Evolutionary conservation across 2,888 invertebrate genomes (phyloP).

Genomic region (Drosophila mercatorum): DNA sequence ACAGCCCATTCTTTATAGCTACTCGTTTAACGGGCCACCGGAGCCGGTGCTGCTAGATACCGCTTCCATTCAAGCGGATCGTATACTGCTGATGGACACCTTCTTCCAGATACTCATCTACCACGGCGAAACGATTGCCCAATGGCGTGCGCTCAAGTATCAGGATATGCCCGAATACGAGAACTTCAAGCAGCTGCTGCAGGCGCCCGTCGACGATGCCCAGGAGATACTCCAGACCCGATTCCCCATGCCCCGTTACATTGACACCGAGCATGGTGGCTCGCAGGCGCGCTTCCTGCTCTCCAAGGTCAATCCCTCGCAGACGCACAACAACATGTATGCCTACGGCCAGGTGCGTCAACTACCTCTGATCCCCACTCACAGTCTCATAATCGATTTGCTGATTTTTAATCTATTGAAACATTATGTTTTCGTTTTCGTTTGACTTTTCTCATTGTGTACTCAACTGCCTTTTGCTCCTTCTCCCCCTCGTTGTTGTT

Average conservation of each 20-base stretch:
- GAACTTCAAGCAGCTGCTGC: conserved; percentile 96
- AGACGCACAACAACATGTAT: conserved; percentile 99
- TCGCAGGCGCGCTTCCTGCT: conserved; percentile 99
- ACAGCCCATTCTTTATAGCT: conserved; percentile 99
- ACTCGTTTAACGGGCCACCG: conserved; percentile 98
- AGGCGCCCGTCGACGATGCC: conserved; percentile 98
- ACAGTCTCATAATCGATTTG: neutral
- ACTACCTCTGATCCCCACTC: neutral
- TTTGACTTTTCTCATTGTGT: conserved; percentile 55
- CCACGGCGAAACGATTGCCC: conserved; percentile 99
- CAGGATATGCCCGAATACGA: conserved; percentile 99
- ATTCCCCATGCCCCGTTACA: conserved; percentile 99
- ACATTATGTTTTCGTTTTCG: conserved; percentile 29
- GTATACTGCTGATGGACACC: conserved; percentile 99
- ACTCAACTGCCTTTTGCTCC: conserved; percentile 18
- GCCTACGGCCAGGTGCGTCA: conserved; percentile 91
- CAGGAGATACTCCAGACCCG: conserved; percentile 97
- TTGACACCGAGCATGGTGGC: conserved; percentile 99
- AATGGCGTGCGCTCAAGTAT: conserved; percentile 98
- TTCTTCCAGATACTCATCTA: conserved; percentile 99
- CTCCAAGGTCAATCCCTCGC: conserved; percentile 99
- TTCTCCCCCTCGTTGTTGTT: conserved; percentile 34
- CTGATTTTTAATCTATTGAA: conserved; percentile 46
- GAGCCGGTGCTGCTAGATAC: conserved; percentile 99
- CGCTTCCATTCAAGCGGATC: conserved; percentile 98